Conservation (phyloP, 2,888 invertebrate genomes). For the Pristionchus fissidentatus region DNA sequence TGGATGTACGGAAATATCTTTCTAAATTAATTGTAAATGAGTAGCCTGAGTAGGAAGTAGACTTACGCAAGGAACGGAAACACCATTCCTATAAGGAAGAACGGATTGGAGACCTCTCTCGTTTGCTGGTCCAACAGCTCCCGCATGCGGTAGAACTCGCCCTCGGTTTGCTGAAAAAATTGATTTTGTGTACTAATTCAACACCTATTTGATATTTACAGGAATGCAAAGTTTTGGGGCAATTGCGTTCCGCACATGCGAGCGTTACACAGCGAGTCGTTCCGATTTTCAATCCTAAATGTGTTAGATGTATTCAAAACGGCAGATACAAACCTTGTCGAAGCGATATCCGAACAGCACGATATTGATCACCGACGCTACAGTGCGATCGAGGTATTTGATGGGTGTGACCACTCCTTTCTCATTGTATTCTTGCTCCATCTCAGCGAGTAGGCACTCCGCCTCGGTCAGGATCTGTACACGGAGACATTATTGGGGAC, state of each 20-base stretch:
- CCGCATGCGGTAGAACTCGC: not conserved
- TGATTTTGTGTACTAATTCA: too few species aligned
- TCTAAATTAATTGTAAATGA: too few species aligned
- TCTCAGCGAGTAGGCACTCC: conserved; percentile 25
- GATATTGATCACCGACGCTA: conserved; percentile 54
- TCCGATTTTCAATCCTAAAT: not conserved
- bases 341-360: conserved; percentile 59
- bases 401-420: not conserved
- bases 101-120: not conserved
- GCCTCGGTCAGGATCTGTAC: conserved; percentile 26
- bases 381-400: conserved; percentile 23
- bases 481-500: not conserved
- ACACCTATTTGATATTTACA: too few species aligned
- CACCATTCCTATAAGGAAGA: not conserved
- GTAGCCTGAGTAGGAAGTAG: too few species aligned
- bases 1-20: not conserved
- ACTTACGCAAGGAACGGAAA: too few species aligned
- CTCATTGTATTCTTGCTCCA: not conserved
- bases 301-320: not conserved
- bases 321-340: conserved; percentile 56
- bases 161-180: not conserved
- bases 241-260: not conserved
- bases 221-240: not conserved
- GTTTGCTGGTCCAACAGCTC: not conserved
- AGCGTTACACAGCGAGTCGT: not conserved